Evolutionary conservation across 2,113 vertebrate genomes (phyloP).

Genomic region (Okapia johnstoni): DNA sequence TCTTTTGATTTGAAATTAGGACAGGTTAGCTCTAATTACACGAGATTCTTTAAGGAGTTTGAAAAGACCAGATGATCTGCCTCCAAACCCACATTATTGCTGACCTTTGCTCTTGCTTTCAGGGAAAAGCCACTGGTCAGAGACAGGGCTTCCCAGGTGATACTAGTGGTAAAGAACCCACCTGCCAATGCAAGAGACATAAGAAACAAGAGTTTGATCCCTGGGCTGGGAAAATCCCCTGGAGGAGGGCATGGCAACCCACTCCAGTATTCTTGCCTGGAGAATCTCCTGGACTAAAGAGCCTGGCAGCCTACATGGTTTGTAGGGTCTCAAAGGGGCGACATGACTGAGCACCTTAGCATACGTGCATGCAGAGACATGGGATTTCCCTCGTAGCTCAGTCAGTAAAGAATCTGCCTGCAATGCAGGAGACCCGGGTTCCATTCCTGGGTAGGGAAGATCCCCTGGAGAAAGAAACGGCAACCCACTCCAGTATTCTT

Average conservation of each 20-base stretch:
- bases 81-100: not conserved
- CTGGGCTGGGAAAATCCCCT: not conserved
- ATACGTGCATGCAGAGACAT: not conserved
- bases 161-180: not conserved
- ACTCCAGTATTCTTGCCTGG: not conserved
- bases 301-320: not conserved
- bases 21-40: conserved; percentile 29
- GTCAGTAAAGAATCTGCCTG: not conserved
- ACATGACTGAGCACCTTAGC: not conserved
- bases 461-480: not conserved
- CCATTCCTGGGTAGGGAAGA: not conserved
- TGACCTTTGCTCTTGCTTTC: not conserved
- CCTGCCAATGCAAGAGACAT: not conserved
- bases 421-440: not conserved
- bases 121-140: not conserved
- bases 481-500: not conserved
- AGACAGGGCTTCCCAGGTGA: not conserved
- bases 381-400: not conserved
- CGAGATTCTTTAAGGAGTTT: not conserved
- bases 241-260: not conserved
- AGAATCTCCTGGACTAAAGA: not conserved
- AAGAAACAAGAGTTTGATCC: not conserved
- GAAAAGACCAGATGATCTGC: not conserved
- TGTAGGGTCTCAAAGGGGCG: not conserved
- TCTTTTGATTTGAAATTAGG: conserved; percentile 24